Evolutionary conservation across 1,140 invertebrate species (phyloP).

Genomic region (Aricia agestis): DNA sequence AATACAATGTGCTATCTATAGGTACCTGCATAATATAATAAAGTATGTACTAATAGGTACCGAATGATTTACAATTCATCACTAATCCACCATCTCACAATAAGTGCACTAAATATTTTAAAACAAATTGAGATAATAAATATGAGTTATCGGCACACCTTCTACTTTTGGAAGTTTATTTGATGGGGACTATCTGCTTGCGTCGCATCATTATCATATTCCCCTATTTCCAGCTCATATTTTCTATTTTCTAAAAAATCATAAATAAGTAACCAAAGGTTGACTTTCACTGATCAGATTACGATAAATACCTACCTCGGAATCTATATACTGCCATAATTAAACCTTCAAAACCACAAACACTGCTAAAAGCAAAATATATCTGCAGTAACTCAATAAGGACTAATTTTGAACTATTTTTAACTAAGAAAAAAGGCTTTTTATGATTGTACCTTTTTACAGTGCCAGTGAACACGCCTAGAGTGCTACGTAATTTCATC

Average conservation of each 20-base stretch:
- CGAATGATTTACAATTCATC: too few relatives aligned
- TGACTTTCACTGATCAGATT: slow-evolving; percentile 23
- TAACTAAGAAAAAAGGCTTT: slow-evolving; percentile 21
- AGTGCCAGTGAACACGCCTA: slow-evolving; percentile 25
- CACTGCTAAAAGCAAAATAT: slow-evolving; percentile 14
- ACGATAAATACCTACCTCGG: slow-evolving; percentile 21
- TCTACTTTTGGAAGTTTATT: slow-evolving; percentile 5
- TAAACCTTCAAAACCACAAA: slow-evolving; percentile 18
- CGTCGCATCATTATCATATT: slow-evolving; percentile 13
- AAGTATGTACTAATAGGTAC: too few relatives aligned
- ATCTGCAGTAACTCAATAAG: slow-evolving; percentile 10
- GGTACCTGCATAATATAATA: too few relatives aligned
- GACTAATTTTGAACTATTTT: slow-evolving; percentile 18
- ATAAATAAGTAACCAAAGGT: slow-evolving; percentile 23
- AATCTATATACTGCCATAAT: slow-evolving; percentile 26
- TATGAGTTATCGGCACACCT: too few relatives aligned
- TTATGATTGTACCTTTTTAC: slow-evolving; percentile 16
- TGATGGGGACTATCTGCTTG: slow-evolving; percentile 6
- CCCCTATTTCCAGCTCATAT: slow-evolving; percentile 18
- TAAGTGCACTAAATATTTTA: too few relatives aligned
- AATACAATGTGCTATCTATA: too few relatives aligned
- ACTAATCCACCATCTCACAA: too few relatives aligned
- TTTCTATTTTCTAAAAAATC: slow-evolving; percentile 24
- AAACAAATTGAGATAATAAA: too few relatives aligned
- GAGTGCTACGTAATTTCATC: slow-evolving; percentile 16